phyloP scores from a whole-genome alignment of 2,888 invertebrate species.

The Hyposoter dolosus region DNA sequence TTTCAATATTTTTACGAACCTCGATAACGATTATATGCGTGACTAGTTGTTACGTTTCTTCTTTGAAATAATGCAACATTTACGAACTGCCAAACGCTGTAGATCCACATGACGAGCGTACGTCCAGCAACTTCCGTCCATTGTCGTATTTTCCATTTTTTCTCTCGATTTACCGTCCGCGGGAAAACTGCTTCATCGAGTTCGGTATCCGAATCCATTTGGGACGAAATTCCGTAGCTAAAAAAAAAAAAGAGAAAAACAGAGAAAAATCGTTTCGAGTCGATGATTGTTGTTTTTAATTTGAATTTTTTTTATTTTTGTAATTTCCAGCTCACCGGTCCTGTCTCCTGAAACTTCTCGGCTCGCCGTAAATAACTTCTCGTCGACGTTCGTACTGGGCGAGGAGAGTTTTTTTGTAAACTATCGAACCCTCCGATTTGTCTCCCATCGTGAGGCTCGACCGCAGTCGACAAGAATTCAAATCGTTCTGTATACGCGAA shows the following conservation, averaged over 20 bases:
- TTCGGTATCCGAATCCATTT: constrained; percentile 79
- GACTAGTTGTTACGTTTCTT: constrained; percentile 71
- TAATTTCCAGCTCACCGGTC: constrained; percentile 56
- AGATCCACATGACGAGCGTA: constrained; percentile 72
- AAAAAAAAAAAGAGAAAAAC: constrained; percentile 26
- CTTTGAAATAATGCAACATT: constrained; percentile 74
- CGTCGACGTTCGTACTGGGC: constrained; percentile 76
- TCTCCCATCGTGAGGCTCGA: constrained; percentile 67
- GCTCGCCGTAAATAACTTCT: constrained; percentile 73
- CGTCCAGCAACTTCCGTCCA: constrained; percentile 70
- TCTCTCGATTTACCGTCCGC: constrained; percentile 59
- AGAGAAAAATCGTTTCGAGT: neutral
- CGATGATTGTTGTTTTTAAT: neutral
- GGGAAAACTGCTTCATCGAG: constrained; percentile 74
- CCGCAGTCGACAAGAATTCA: constrained; percentile 70
- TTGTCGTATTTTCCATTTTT: constrained; percentile 71
- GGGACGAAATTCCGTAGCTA: constrained; percentile 70
- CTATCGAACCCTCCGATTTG: constrained; percentile 69
- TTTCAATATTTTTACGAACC: constrained; percentile 63
- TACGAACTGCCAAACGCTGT: constrained; percentile 73
- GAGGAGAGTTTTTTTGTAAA: constrained; percentile 76
- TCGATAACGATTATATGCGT: constrained; percentile 75
- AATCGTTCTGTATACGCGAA: constrained; percentile 69
- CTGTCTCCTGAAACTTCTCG: constrained; percentile 42
- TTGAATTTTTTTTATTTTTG: constrained; percentile 42